These are phyloP conservation scores for Palloptera scutellata DNA, from an alignment of 2,888 invertebrate species.

Conservation along the genomic window DNA sequence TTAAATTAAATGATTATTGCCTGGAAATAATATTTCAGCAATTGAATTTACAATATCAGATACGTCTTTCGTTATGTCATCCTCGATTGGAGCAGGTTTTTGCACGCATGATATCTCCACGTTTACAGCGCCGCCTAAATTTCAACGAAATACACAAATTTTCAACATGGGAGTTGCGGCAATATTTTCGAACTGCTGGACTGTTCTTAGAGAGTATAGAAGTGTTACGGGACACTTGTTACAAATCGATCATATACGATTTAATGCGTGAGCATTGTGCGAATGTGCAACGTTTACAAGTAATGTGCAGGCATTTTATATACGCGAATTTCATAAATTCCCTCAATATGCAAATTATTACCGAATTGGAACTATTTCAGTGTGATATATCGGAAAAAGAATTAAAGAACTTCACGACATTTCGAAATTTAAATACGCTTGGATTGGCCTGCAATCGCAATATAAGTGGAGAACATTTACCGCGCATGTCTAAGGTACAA, in stretches of 20 bases:
- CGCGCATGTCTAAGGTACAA: conserved; percentile 17
- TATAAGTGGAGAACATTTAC: conserved; percentile 10
- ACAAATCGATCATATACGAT: conserved; percentile 3
- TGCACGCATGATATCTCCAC: conserved; percentile 25
- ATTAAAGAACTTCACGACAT: conserved; percentile 11
- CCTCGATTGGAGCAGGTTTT: conserved; percentile 28
- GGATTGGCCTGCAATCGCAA: conserved; percentile 23
- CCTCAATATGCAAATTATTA: conserved; percentile 14
- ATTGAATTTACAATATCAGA: conserved; percentile 21
- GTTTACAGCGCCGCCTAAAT: conserved; percentile 9
- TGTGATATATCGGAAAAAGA: conserved; percentile 24
- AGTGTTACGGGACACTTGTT: not conserved
- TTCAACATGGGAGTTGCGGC: conserved; percentile 18
- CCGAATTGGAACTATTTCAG: conserved; percentile 28
- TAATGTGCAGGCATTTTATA: conserved; percentile 10
- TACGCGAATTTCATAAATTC: conserved; percentile 8
- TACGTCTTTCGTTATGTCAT: conserved; percentile 30
- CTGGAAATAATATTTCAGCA: conserved; percentile 26
- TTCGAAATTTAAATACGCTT: conserved; percentile 22
- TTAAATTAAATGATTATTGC: conserved; percentile 30
- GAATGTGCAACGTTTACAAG: conserved; percentile 6
- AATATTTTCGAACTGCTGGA: conserved; percentile 17
- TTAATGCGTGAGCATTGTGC: conserved; percentile 23
- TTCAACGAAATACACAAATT: conserved; percentile 13
- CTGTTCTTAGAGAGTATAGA: conserved; percentile 19